Percentiles rank a stretch among this genome's conserved stretches.
phyloP scores from a whole-genome alignment of 2,888 invertebrate genomes.

The Hydrotaea diabolus region DNA sequence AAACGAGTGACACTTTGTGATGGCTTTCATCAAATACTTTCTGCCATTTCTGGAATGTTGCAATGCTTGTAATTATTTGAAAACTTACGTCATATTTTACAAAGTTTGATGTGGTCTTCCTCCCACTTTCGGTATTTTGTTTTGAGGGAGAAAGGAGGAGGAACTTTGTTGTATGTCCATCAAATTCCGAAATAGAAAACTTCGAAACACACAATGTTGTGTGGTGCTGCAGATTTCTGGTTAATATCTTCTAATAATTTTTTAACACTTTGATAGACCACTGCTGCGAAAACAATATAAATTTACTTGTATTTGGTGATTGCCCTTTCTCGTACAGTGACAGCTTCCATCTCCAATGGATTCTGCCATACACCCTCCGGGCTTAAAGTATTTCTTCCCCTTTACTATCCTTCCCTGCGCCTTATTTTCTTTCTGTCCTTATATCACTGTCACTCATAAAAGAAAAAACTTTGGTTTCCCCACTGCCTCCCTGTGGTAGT shows the following conservation, averaged over 20 bases:
- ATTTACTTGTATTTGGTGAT: background rate
- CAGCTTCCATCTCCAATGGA: background rate
- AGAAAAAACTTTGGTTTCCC: constrained; percentile 38
- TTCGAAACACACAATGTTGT: constrained; percentile 35
- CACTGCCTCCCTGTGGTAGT: constrained; percentile 27
- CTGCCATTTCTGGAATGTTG: constrained; percentile 4
- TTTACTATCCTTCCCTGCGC: background rate
- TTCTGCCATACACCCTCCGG: background rate
- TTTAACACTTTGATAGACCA: constrained; percentile 57
- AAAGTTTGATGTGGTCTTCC: background rate
- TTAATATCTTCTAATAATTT: constrained; percentile 64
- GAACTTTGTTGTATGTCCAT: background rate
- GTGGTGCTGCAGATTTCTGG: background rate
- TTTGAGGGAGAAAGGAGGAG: background rate
- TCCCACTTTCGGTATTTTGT: background rate
- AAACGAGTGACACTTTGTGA: constrained; percentile 28
- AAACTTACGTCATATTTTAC: constrained; percentile 36
- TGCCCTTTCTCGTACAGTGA: background rate
- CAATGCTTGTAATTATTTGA: constrained; percentile 32
- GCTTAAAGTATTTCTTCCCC: background rate
- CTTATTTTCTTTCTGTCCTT: background rate
- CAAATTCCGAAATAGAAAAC: constrained; percentile 34
- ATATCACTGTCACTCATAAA: constrained; percentile 46
- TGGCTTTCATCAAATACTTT: constrained; percentile 31
- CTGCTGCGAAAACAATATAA: constrained; percentile 8